A percentile compares a stretch with the other conserved stretches of the same genome.
Evolutionary conservation across 2,113 vertebrate species (phyloP).

Genomic region (Orientallactaga bullata): DNA sequence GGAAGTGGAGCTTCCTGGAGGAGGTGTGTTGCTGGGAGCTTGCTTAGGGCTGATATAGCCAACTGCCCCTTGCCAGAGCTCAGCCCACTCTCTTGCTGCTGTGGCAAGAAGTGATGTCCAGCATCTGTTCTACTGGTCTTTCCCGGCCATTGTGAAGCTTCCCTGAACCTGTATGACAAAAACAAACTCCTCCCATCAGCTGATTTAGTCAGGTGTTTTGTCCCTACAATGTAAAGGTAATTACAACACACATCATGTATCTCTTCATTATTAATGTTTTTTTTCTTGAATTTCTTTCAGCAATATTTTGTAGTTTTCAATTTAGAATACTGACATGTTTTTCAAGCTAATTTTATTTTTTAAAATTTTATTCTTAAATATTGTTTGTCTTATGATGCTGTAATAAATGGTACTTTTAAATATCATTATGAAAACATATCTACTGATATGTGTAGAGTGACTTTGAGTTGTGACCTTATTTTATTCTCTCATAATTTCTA

Average conservation of each 20-base stretch:
- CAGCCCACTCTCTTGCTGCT: too few species aligned
- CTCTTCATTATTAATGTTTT: conserved; percentile 26
- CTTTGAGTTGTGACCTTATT: conserved; percentile 17
- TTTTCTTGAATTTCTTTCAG: conserved; percentile 4
- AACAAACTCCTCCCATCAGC: too few species aligned
- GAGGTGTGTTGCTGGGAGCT: too few species aligned
- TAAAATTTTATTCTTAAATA: conserved; percentile 27
- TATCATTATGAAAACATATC: neutral
- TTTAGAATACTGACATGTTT: neutral
- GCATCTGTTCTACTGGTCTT: too few species aligned
- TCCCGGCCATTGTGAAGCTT: too few species aligned
- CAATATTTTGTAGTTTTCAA: conserved; percentile 14
- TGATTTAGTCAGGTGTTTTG: too few species aligned
- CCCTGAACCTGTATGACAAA: too few species aligned
- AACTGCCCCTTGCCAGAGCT: too few species aligned
- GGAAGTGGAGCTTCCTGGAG: too few species aligned
- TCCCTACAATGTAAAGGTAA: too few species aligned
- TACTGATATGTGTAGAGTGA: conserved; percentile 16
- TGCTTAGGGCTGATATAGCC: too few species aligned
- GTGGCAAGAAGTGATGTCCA: too few species aligned
- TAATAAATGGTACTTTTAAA: conserved; percentile 19
- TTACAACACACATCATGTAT: neutral
- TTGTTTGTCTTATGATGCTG: neutral
- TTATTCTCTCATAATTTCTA: conserved; percentile 13
- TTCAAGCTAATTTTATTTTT: neutral